phyloP scores from a whole-genome alignment of 2,113 vertebrate species.

The Egretta garzetta region DNA sequence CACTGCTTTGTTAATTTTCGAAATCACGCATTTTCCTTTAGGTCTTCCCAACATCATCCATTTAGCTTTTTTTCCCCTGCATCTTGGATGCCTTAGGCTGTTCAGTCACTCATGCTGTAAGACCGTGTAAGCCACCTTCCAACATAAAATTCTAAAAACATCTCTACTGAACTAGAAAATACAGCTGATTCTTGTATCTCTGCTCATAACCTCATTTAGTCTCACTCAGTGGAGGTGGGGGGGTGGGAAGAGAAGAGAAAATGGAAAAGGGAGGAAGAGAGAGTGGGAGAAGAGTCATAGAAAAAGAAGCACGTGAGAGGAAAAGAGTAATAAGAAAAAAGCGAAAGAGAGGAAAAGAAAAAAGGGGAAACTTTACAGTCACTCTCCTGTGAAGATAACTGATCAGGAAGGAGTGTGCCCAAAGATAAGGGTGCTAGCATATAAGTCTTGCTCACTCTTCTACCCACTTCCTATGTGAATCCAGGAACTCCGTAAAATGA shows the following conservation, averaged over 20 bases:
- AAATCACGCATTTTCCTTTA: neutral
- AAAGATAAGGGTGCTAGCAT: neutral
- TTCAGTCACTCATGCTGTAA: neutral
- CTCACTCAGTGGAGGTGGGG: neutral
- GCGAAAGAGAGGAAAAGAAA: neutral
- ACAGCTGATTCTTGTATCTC: neutral
- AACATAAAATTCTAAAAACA: neutral
- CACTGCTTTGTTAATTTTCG: neutral
- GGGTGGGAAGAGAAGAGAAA: neutral
- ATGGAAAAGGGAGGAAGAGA: neutral
- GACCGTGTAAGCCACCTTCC: neutral
- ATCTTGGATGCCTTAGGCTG: neutral
- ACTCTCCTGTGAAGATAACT: neutral
- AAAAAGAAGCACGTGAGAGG: neutral
- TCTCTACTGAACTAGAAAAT: constrained; percentile 23
- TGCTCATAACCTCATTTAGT: neutral
- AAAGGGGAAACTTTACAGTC: neutral
- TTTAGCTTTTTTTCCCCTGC: neutral
- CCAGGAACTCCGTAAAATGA: neutral
- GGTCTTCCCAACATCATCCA: neutral
- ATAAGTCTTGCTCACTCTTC: neutral
- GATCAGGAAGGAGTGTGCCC: neutral
- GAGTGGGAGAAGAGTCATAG: neutral
- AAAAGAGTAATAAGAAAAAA: neutral
- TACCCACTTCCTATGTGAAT: neutral